Conservation (phyloP, 1,140 invertebrate genomes). For the Seison nebaliae region DNA sequence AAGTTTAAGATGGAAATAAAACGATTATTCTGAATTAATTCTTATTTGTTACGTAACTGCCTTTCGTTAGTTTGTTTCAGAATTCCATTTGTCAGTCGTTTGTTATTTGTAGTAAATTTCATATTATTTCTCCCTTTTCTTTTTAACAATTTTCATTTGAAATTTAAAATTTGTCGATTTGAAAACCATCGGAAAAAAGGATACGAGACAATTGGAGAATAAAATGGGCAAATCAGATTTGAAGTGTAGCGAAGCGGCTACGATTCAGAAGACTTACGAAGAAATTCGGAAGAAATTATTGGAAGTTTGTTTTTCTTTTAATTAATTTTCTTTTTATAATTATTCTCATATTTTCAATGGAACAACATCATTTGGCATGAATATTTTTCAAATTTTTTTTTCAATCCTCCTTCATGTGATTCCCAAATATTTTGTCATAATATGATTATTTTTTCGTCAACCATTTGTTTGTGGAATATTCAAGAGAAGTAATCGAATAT, state of each 20-base stretch:
- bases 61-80: slow-evolving; percentile 22
- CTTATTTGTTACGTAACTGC: slow-evolving; percentile 23
- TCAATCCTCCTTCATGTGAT: too few species aligned
- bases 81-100: slow-evolving; percentile 24
- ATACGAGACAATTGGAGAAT: slow-evolving; percentile 28
- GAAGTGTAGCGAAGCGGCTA: slow-evolving; percentile 28
- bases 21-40: slow-evolving; percentile 25
- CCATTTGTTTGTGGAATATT: too few species aligned
- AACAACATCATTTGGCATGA: too few species aligned
- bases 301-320: too few species aligned
- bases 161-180: neutral
- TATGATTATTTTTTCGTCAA: too few species aligned
- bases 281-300: slow-evolving; percentile 23
- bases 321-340: too few species aligned
- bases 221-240: slow-evolving; percentile 26
- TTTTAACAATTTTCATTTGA: neutral
- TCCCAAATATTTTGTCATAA: too few species aligned
- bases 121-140: neutral
- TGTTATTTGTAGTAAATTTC: neutral
- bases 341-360: too few species aligned
- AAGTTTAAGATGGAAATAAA: too few species aligned
- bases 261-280: slow-evolving; percentile 25
- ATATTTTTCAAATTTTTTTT: too few species aligned
- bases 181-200: slow-evolving; percentile 14
- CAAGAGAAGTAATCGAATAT: too few species aligned